Evolutionary conservation across 2,888 invertebrate genomes (phyloP), one percentile per base, ranked within the genome.

Genomic region (Conchocele bisecta): DNA sequence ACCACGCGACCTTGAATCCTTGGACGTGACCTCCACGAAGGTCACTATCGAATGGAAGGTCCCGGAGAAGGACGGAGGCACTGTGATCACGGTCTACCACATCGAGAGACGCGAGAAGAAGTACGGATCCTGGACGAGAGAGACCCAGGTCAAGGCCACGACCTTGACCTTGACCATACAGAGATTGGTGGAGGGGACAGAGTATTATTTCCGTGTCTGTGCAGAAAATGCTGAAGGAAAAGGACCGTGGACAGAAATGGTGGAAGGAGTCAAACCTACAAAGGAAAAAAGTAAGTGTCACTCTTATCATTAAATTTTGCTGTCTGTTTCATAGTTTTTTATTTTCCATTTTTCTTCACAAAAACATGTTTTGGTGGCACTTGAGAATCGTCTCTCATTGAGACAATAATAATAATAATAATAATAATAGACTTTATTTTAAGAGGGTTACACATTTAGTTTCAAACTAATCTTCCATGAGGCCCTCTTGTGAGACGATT

Each of bases 1-100:
- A 22, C 88, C 88, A 33, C 79, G 80, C 68, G 67, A 81, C 28
- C 67, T 86, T 20, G 59, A 65, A 31, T 83, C 83, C 17, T 83
- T 82, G 20, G 84, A 90, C 33, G 69, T 89, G 39, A 88, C 85
- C 31, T 71, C 72, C 17, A 75, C 65, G 9, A 72, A 81, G 6
- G 82, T 81, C 9, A 81, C 81, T 17, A 69, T 90, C 15, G 66
- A 83, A 39, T 92, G 92, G 92, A 85, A 85, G 20, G 81, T 90
- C n/a, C 92, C 92, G 17, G 64, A 83, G 20, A 86, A 89, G 44
- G 87, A 89, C 68, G 90, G 90, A 39, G 90, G 90, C 46, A 76
- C 84, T 26, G 85, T 87, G 11, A 79, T 90, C 41, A 83, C 77
- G 22, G 72, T 77, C 22, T 90, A 89, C 75, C 63, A 83, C 46